These are phyloP conservation scores for Calameuta filiformis DNA, from an alignment of 2,888 invertebrate species.

Conservation along the genomic window DNA sequence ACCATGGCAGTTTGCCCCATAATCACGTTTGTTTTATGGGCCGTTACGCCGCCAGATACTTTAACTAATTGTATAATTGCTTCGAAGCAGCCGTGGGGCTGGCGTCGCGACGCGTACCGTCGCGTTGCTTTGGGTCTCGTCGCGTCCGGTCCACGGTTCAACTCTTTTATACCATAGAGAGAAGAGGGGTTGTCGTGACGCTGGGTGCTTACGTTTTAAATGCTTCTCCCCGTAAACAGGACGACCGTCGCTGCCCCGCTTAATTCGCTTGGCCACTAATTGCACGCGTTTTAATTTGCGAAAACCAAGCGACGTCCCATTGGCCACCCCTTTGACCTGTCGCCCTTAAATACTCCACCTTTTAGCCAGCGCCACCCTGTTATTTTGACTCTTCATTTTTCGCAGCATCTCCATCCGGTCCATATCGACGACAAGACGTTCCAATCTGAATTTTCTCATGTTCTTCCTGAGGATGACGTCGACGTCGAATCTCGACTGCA, in stretches of 20 bases:
- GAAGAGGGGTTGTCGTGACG: constrained; percentile 34
- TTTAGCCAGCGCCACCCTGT: neutral
- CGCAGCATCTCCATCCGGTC: neutral
- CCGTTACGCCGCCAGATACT: constrained; percentile 61
- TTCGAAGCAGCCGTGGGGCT: constrained; percentile 41
- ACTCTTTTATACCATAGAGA: constrained; percentile 17
- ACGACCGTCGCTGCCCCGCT: constrained; percentile 32
- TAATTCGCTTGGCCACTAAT: constrained; percentile 51
- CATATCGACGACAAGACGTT: neutral
- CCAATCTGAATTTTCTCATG: neutral
- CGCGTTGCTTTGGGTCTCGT: constrained; percentile 28
- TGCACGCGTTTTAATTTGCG: constrained; percentile 57
- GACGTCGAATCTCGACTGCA: constrained; percentile 5
- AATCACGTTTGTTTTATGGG: constrained; percentile 63
- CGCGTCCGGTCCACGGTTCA: neutral
- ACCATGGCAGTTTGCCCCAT: constrained; percentile 35
- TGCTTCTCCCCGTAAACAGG: constrained; percentile 50
- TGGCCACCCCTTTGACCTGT: neutral
- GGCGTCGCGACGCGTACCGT: constrained; percentile 46
- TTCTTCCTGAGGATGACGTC: neutral
- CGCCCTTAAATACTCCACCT: neutral
- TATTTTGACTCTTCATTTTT: neutral
- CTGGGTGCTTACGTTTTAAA: constrained; percentile 35
- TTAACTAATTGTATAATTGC: constrained; percentile 66
- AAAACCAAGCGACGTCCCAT: constrained; percentile 19